Percentiles rank a stretch among this genome's conserved stretches.
phyloP scores from a whole-genome alignment of 1,140 invertebrate species.

The Saccostrea glomerata region DNA sequence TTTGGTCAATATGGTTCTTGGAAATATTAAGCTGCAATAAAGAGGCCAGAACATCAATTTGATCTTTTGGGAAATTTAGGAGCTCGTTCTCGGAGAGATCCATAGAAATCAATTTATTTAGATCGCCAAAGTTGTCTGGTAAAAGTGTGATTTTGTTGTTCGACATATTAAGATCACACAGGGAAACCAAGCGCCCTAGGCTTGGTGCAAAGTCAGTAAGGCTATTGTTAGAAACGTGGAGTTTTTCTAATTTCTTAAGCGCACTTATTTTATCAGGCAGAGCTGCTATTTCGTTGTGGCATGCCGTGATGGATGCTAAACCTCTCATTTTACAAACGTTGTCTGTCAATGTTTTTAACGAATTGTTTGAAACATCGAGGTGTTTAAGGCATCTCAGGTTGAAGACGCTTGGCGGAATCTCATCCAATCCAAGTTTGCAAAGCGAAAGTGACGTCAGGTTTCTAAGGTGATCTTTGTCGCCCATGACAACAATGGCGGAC shows the following conservation, averaged over 20 bases:
- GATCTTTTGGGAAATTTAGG: conserved; percentile 73
- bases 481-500: conserved; percentile 71
- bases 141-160: conserved; percentile 71
- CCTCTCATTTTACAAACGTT: conserved; percentile 69
- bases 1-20: conserved; percentile 74
- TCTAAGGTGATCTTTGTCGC: conserved; percentile 72
- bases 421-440: conserved; percentile 70
- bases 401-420: conserved; percentile 72
- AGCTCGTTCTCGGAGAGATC: conserved; percentile 75
- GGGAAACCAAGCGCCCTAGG: conserved; percentile 64
- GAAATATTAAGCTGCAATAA: conserved; percentile 71
- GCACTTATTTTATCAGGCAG: conserved; percentile 67
- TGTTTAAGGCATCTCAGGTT: conserved; percentile 70
- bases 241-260: conserved; percentile 64
- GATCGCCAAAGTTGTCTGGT: conserved; percentile 72
- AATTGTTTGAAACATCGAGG: conserved; percentile 72
- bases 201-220: conserved; percentile 64
- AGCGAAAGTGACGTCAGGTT: conserved; percentile 71
- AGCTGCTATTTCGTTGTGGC: conserved; percentile 67
- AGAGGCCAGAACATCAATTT: conserved; percentile 74
- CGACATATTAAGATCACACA: conserved; percentile 72
- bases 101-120: conserved; percentile 70
- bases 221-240: conserved; percentile 67
- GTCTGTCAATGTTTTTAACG: conserved; percentile 66
- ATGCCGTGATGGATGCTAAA: conserved; percentile 66